These are phyloP conservation scores for Cistogaster globosa DNA, from an alignment of 2,888 invertebrate species.

Conservation along the genomic window DNA sequence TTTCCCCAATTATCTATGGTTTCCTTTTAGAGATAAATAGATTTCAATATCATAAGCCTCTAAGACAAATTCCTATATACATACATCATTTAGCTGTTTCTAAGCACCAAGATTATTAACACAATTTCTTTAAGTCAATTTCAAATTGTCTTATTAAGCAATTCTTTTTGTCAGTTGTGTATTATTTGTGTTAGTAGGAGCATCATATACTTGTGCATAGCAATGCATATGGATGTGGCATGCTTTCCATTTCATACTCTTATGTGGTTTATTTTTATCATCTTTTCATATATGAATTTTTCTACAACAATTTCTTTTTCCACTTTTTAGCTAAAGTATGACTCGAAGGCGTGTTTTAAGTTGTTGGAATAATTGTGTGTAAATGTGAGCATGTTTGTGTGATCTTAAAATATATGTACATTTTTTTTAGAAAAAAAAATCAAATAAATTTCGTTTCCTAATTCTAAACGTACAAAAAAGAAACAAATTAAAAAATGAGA, in stretches of 20 bases:
- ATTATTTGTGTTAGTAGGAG: not conserved
- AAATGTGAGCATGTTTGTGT: not conserved
- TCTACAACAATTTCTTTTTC: not conserved
- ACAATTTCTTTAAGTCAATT: not conserved
- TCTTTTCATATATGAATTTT: not conserved
- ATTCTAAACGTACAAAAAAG: not conserved
- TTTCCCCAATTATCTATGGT: too few species aligned
- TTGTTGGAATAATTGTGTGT: conserved; percentile 11
- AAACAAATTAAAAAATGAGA: not conserved
- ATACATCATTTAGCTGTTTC: too few species aligned
- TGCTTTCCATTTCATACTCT: conserved; percentile 3
- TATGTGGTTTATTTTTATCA: conserved; percentile 35
- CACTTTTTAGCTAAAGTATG: conserved; percentile 38
- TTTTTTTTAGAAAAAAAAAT: not conserved
- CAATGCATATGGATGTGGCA: too few species aligned
- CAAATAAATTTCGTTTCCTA: not conserved
- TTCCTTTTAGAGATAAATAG: too few species aligned
- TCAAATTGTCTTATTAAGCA: not conserved
- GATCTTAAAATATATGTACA: conserved; percentile 10
- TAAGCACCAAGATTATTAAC: too few species aligned
- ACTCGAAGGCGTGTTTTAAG: conserved; percentile 51
- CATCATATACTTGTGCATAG: not conserved
- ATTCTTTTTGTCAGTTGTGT: not conserved
- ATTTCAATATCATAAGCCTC: too few species aligned
- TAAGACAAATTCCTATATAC: too few species aligned